Evolutionary conservation across 2,113 vertebrate species (phyloP).

Genomic region (Callaeas wilsoni): DNA sequence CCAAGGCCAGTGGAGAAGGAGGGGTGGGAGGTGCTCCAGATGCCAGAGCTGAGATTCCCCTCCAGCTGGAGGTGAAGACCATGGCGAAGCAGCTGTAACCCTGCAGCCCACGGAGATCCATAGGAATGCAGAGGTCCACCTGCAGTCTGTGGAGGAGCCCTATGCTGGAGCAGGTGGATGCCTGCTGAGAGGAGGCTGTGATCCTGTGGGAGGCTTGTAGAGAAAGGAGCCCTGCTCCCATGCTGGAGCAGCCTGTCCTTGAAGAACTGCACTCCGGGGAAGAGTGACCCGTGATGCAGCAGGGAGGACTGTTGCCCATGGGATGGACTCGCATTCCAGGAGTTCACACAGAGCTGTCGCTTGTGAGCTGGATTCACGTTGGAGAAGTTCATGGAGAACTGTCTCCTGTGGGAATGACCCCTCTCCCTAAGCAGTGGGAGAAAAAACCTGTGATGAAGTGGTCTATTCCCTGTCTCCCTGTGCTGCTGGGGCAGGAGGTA

Average conservation of each 20-base stretch:
- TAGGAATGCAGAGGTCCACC: accelerated
- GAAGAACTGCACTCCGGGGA: not conserved
- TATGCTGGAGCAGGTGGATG: too few species aligned
- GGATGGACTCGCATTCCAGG: not conserved
- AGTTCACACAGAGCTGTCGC: not conserved
- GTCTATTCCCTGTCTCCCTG: not conserved
- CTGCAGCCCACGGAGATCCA: not conserved
- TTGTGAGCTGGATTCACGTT: not conserved
- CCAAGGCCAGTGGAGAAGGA: not conserved
- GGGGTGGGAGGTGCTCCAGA: not conserved
- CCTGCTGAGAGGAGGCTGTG: too few species aligned
- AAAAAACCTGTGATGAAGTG: not conserved
- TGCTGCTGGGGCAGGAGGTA: not conserved
- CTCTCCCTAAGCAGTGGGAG: not conserved
- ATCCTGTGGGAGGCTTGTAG: not conserved
- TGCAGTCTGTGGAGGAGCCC: not conserved
- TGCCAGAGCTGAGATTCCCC: not conserved
- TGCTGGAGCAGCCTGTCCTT: not conserved
- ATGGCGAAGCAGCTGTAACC: not conserved
- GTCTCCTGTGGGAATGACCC: not conserved
- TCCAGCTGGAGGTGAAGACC: too few species aligned
- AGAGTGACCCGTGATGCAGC: not conserved
- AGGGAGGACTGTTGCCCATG: not conserved
- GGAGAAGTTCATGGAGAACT: not conserved
- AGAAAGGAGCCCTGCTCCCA: not conserved